Percentiles rank a stretch among this genome's conserved stretches.
These are phyloP conservation scores for Nyleta sp. DNA, from an alignment of 2,888 invertebrate genomes.

Conservation along the genomic window DNA sequence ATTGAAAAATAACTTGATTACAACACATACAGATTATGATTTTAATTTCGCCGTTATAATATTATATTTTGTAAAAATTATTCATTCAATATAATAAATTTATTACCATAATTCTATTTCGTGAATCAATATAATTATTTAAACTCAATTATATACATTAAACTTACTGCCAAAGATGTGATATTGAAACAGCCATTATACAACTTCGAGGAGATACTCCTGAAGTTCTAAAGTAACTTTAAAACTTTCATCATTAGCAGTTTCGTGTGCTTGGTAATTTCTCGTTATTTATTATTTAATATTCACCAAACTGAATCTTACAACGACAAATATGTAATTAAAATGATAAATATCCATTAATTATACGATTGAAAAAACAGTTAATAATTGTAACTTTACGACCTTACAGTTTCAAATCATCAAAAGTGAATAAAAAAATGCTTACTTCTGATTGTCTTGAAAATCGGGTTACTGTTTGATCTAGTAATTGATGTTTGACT, in stretches of 20 bases:
- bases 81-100: no score
- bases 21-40: no score
- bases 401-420: no score
- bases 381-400: no score
- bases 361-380: no score
- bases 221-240: conserved; percentile 25
- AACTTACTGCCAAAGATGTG: conserved; percentile 24
- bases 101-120: no score
- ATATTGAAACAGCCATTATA: conserved; percentile 29
- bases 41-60: no score
- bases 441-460: neutral
- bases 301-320: neutral
- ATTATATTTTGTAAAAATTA: no score
- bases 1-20: no score
- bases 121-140: no score
- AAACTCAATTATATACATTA: conserved; percentile 30
- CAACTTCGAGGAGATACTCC: conserved; percentile 20
- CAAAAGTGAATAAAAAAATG: neutral
- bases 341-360: neutral
- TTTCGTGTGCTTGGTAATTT: conserved; percentile 4
- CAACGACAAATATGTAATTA: neutral
- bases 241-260: conserved; percentile 42
- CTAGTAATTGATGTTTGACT: conserved; percentile 42
- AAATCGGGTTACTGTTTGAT: conserved; percentile 35
- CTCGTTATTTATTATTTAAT: conserved; percentile 14